These are phyloP conservation scores for Agrotis puta DNA, from an alignment of 2,888 invertebrate species.

Conservation along the genomic window DNA sequence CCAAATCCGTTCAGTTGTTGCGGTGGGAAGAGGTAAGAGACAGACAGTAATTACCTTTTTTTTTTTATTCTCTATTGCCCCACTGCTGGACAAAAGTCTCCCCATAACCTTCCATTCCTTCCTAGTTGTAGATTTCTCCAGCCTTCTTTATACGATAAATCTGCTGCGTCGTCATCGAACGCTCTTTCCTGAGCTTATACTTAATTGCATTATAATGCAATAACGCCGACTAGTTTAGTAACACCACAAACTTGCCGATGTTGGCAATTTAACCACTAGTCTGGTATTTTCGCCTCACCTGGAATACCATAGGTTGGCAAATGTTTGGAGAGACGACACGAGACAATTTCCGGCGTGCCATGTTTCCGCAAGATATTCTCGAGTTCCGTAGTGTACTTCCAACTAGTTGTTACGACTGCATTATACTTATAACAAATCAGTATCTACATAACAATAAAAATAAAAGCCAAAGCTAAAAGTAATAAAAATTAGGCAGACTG, in stretches of 20 bases:
- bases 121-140: too few species aligned
- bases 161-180: not conserved
- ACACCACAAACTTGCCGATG: slow-evolving; percentile 21
- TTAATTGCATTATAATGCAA: slow-evolving; percentile 16
- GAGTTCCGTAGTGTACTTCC: slow-evolving; percentile 18
- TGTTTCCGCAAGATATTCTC: slow-evolving; percentile 22
- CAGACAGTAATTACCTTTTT: too few species aligned
- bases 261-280: slow-evolving; percentile 25
- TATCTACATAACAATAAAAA: too few species aligned
- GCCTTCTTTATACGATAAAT: not conserved
- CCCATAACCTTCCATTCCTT: too few species aligned
- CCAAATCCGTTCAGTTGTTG: not conserved
- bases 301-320: slow-evolving; percentile 35
- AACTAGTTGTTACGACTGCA: too few species aligned
- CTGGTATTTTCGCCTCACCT: slow-evolving; percentile 23
- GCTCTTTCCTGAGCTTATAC: not conserved
- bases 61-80: too few species aligned
- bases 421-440: too few species aligned
- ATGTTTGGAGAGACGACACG: slow-evolving; percentile 32
- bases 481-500: too few species aligned
- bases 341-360: slow-evolving; percentile 40
- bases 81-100: too few species aligned
- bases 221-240: not conserved
- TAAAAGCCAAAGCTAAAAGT: too few species aligned
- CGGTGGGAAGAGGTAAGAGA: too few species aligned